Evolutionary conservation across 2,888 invertebrate species (phyloP).

Genomic region (Cacoxenus indagator): DNA sequence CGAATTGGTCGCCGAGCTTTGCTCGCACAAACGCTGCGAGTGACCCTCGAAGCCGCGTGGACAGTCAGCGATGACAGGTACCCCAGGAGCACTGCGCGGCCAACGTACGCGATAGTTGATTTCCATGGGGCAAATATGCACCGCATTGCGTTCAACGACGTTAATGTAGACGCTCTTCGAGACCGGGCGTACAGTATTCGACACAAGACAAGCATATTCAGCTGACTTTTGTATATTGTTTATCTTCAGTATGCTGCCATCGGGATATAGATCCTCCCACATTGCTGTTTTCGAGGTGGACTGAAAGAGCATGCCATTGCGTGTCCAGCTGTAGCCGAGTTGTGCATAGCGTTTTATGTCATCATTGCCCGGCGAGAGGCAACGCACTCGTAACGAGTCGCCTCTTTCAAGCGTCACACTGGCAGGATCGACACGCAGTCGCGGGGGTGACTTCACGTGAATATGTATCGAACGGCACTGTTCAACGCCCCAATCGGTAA

Average conservation of each 20-base stretch:
- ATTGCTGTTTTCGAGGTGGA: constrained; percentile 82
- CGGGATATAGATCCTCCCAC: constrained; percentile 88
- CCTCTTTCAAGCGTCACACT: constrained; percentile 76
- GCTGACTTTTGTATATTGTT: constrained; percentile 85
- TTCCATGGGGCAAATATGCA: constrained; percentile 74
- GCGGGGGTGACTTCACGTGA: constrained; percentile 75
- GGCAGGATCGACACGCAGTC: constrained; percentile 77
- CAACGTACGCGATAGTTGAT: constrained; percentile 75
- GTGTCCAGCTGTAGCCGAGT: constrained; percentile 87
- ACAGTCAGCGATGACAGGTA: constrained; percentile 77
- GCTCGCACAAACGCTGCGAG: constrained; percentile 74
- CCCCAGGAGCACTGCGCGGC: constrained; percentile 82
- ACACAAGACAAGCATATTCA: constrained; percentile 82
- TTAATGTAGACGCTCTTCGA: constrained; percentile 78
- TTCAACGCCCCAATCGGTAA: constrained; percentile 77
- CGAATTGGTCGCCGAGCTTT: constrained; percentile 76
- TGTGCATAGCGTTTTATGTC: constrained; percentile 74
- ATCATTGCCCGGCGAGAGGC: constrained; percentile 78
- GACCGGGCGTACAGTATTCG: constrained; percentile 73
- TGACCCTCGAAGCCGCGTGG: constrained; percentile 74
- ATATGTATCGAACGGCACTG: constrained; percentile 77
- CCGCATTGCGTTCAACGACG: constrained; percentile 75
- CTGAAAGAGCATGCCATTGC: constrained; percentile 81
- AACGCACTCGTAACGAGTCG: constrained; percentile 71
- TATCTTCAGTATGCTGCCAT: constrained; percentile 85